phyloP scores from a whole-genome alignment of 2,113 vertebrate species.

The Urocynchramus pylzowi region DNA sequence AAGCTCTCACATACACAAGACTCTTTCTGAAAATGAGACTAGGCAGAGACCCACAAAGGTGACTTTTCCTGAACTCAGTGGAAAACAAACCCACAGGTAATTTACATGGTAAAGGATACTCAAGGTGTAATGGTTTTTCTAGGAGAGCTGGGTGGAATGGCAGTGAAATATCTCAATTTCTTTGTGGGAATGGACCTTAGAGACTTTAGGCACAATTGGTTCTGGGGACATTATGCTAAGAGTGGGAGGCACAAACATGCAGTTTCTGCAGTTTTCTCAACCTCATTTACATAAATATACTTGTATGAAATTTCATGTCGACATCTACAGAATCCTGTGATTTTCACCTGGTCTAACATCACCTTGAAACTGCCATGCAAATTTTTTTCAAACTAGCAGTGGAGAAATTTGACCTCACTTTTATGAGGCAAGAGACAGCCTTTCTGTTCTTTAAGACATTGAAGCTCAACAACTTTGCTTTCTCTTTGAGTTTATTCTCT shows the following conservation, averaged over 20 bases:
- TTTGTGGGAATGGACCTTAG: background rate
- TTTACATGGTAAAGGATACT: background rate
- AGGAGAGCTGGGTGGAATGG: background rate
- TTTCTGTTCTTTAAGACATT: background rate
- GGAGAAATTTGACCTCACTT: background rate
- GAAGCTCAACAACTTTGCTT: background rate
- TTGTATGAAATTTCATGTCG: background rate
- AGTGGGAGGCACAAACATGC: background rate
- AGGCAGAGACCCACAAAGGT: background rate
- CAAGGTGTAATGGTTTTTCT: background rate
- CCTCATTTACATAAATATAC: background rate
- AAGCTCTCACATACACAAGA: background rate
- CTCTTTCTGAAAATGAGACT: background rate
- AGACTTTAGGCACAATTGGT: background rate
- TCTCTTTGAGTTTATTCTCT: background rate
- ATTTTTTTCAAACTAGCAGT: background rate
- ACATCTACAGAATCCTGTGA: background rate
- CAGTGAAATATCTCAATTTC: background rate
- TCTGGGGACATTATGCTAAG: background rate
- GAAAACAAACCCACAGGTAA: background rate
- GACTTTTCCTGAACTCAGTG: background rate
- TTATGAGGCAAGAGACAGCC: background rate
- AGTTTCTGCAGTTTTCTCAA: background rate
- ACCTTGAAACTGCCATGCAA: background rate
- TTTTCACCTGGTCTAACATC: background rate